phyloP scores from a whole-genome alignment of 2,113 vertebrate genomes.

The Hymenochirus boettgeri region DNA sequence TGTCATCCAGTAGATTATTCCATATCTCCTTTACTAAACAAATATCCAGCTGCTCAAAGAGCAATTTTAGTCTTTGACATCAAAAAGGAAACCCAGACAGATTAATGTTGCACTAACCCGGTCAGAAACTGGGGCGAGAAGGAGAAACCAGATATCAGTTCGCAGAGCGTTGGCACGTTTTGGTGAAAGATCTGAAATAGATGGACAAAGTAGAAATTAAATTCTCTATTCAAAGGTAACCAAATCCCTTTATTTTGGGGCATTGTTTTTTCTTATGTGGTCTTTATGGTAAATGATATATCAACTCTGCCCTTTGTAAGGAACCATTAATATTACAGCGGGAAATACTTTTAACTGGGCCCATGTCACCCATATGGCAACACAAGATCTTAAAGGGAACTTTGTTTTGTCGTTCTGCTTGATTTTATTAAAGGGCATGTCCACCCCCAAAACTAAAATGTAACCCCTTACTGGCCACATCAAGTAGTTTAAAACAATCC shows the following conservation, averaged over 20 bases:
- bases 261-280: slow-evolving; percentile 1
- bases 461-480: no score
- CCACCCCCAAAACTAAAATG: no score
- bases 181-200: slow-evolving; percentile 48
- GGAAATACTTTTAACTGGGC: background rate
- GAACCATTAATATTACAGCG: background rate
- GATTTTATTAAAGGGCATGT: no score
- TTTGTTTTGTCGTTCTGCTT: slow-evolving; percentile 1
- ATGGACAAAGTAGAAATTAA: slow-evolving; percentile 15
- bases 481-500: no score
- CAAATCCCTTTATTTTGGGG: background rate
- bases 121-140: slow-evolving; percentile 41
- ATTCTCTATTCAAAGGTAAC: slow-evolving; percentile 2
- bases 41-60: slow-evolving; percentile 54
- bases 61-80: slow-evolving; percentile 55
- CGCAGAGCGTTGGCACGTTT: slow-evolving; percentile 17
- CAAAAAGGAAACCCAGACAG: slow-evolving; percentile 49
- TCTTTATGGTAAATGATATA: background rate
- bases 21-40: slow-evolving; percentile 7
- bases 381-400: background rate
- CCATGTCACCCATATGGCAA: background rate
- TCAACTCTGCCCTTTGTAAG: background rate
- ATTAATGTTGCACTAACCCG: slow-evolving; percentile 56
- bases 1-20: slow-evolving; percentile 33
- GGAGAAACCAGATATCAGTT: slow-evolving; percentile 11